Base-by-base conservation (phyloP, 2,888 invertebrate genomes). In the Abscondita cerata region DNA sequence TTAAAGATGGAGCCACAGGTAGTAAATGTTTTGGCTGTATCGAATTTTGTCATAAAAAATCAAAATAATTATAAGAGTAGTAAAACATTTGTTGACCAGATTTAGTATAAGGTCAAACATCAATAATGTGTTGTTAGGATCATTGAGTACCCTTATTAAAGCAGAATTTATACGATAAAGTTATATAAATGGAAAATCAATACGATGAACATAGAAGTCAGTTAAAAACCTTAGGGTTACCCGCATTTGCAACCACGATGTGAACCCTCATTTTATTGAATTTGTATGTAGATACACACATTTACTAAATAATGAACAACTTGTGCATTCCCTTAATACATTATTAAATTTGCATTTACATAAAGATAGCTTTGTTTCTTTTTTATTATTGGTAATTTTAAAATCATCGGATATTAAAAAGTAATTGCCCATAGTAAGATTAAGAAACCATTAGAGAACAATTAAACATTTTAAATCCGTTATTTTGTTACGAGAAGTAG, bases 261-360 rank as follows among this genome's bases (percentile, higher is more conserved):
- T 60, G 61, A 65, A 64, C 66, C 64, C 65, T 60, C 60, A 60
- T 67, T 63, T 66, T 57, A 64, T 59, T 52, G 64, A 67, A 67
- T 65, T 59, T 67, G 64, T 65, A 65, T 62, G 65, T 55, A 25
- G 6, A 25, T 25, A 25, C 25, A 25, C 25, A 4, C 25, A 25
- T n/a, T n/a, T n/a, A n/a, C n/a, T n/a, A n/a, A n/a, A n/a, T n/a
- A n/a, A n/a, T n/a, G n/a, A n/a, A n/a, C n/a, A n/a, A n/a, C n/a
- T n/a, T n/a, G n/a, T n/a, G n/a, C n/a, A n/a, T n/a, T n/a, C n/a
- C n/a, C n/a, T n/a, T n/a, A n/a, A n/a, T n/a, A n/a, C n/a, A n/a
- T n/a, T n/a, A n/a, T n/a, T n/a, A n/a, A n/a, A n/a, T n/a, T n/a
- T n/a, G n/a, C n/a, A n/a, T n/a, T n/a, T n/a, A n/a, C n/a, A n/a